Conservation (phyloP, 2,113 vertebrate species). For the Leiothrix lutea region DNA sequence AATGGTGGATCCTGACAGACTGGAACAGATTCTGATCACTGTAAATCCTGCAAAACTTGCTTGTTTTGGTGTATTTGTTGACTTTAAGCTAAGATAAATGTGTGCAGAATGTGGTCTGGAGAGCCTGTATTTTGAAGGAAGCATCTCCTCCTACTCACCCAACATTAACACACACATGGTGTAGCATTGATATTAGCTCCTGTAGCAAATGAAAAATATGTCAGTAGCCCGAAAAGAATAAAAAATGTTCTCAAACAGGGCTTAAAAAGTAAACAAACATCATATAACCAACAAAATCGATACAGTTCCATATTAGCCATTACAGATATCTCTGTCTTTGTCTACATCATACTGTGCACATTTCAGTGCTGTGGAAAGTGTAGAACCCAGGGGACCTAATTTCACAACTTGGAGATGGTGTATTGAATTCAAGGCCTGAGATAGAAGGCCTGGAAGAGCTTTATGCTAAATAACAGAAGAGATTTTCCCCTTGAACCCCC, state of each 20-base stretch:
- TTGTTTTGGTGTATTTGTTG: not conserved
- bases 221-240: not conserved
- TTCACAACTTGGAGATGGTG: not conserved
- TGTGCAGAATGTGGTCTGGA: slow-evolving; percentile 35
- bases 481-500: not conserved
- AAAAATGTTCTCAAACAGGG: slow-evolving; percentile 41
- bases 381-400: not conserved
- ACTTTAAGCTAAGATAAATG: not conserved
- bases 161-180: slow-evolving; percentile 1
- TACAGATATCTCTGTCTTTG: not conserved
- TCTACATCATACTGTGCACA: not conserved
- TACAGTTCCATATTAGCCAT: slow-evolving; percentile 14
- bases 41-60: not conserved
- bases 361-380: slow-evolving; percentile 12
- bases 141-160: slow-evolving; percentile 40
- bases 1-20: slow-evolving; percentile 46
- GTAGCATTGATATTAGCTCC: slow-evolving; percentile 31
- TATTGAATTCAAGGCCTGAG: not conserved
- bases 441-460: not conserved
- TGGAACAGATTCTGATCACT: not conserved
- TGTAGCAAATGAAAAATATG: slow-evolving; percentile 31
- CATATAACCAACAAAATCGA: slow-evolving; percentile 39
- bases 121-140: slow-evolving; percentile 39
- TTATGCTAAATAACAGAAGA: not conserved
- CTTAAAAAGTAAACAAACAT: slow-evolving; percentile 46